Evolutionary conservation across 2,113 vertebrate genomes (phyloP).

Genomic region (Pimephales promelas): DNA sequence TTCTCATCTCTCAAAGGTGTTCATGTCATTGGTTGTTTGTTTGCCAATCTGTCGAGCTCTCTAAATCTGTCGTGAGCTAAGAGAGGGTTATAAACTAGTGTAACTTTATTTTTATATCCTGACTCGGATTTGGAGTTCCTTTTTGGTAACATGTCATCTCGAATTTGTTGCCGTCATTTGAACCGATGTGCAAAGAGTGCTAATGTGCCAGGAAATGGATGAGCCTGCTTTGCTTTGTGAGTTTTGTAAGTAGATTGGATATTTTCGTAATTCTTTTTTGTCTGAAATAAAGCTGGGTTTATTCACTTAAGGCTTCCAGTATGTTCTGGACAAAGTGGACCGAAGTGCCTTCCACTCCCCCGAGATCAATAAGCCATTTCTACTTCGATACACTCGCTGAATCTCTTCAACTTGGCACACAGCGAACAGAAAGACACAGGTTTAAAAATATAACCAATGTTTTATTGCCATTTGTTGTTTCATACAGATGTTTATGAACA

Average conservation of each 20-base stretch:
- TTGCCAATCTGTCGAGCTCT: conserved; percentile 65
- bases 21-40: conserved; percentile 62
- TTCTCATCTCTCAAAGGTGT: conserved; percentile 45
- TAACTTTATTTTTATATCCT: conserved; percentile 81
- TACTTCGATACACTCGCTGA: conserved; percentile 9
- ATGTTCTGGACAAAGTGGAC: conserved; percentile 45
- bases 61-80: conserved; percentile 59
- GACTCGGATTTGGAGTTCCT: conserved; percentile 75
- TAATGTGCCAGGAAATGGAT: conserved; percentile 42
- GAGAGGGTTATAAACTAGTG: conserved; percentile 64
- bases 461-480: conserved; percentile 86
- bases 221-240: conserved; percentile 64
- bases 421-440: conserved; percentile 30
- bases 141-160: conserved; percentile 72
- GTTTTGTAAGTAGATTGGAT: conserved; percentile 68
- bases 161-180: conserved; percentile 48
- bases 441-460: conserved; percentile 84
- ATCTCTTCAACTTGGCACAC: conserved; percentile 30
- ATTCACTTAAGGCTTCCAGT: conserved; percentile 55
- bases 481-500: conserved; percentile 79
- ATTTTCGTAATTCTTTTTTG: conserved; percentile 72
- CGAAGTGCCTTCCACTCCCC: conserved; percentile 32
- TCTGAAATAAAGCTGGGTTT: conserved; percentile 65
- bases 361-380: conserved; percentile 59
- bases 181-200: neutral